Percentiles rank a stretch among this genome's conserved stretches.
These are phyloP conservation scores for Andrena flavipes DNA, from an alignment of 2,888 invertebrate species.

Conservation along the genomic window DNA sequence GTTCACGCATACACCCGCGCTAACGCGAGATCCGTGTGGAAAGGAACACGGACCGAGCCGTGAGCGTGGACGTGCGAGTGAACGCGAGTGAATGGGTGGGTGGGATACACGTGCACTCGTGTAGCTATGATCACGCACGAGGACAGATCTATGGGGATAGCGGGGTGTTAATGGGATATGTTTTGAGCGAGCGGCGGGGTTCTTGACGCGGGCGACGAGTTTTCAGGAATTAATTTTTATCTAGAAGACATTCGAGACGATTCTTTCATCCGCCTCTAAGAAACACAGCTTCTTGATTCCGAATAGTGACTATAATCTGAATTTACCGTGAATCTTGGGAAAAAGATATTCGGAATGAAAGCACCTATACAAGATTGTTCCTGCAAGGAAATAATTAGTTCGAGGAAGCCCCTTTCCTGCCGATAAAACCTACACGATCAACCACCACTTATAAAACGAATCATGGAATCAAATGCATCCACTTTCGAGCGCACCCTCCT, in stretches of 20 bases:
- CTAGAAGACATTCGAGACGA: background rate
- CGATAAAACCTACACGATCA: conserved; percentile 2
- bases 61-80: conserved; percentile 1
- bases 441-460: conserved; percentile 2
- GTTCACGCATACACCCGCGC: conserved; percentile 12
- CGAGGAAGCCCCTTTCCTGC: background rate
- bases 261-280: background rate
- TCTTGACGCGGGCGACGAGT: conserved; percentile 10
- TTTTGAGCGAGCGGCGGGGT: conserved; percentile 10
- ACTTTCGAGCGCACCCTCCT: conserved; percentile 2
- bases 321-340: background rate
- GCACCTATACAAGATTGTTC: too few species aligned
- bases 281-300: background rate
- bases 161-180: conserved; percentile 43
- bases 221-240: background rate
- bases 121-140: conserved; percentile 12
- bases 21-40: conserved; percentile 14
- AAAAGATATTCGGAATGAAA: background rate
- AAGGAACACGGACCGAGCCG: conserved; percentile 12
- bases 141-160: conserved; percentile 12
- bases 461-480: conserved; percentile 14
- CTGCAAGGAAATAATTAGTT: too few species aligned
- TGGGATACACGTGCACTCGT: conserved; percentile 8
- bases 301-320: too few species aligned
- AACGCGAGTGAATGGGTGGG: conserved; percentile 12